Evolutionary conservation across 2,888 invertebrate genomes (phyloP), one percentile per base, ranked within the genome.

Genomic region (Orchesella flavescens): DNA sequence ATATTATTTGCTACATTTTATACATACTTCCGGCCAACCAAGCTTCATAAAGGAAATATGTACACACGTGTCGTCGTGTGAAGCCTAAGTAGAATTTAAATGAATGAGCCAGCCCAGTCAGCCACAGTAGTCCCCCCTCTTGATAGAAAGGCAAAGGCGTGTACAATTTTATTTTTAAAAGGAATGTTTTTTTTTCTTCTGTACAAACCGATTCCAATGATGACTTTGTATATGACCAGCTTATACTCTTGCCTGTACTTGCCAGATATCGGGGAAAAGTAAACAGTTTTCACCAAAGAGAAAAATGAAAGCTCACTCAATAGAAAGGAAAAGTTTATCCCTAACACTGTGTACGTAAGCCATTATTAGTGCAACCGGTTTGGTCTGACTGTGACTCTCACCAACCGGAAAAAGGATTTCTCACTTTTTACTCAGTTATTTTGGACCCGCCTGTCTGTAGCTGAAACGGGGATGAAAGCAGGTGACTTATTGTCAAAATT

Each of bases 321-420:
- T 53, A 55, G 63, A 79, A 72, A 63, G 59, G 69, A 71, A 68
- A 79, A 72, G 55, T 79, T 79, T 71, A 72, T 79, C 77, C 73
- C 63, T 7, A 34, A 34, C 34, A 34, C 34, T 77, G 17, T 77
- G 49, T 71, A 17, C 71, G 46, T 71, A 59, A 49, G 69, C 69
- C 69, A 68, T 76, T 65, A 55, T 75, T 63, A 34, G 71, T 68
- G 59, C 59, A 75, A 81, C 80, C 66, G 53, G 81, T 74, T 46
- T 24, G n/a, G 21, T 71, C 66, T 66, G 49, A 24, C 23, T 63
- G 43, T 63, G 73, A 77, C 72, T 77, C 76, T 77, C 61, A 46
- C 66, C 63, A 55, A 71, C 83, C 83, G 83, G 77, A 77, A 76
- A 83, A 83, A 57, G 77, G 46, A 65, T 77, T 82, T 83, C 76